Evolutionary conservation across 2,797 vertebrate species (phyloP).

Genomic region (Meda fulgida): DNA sequence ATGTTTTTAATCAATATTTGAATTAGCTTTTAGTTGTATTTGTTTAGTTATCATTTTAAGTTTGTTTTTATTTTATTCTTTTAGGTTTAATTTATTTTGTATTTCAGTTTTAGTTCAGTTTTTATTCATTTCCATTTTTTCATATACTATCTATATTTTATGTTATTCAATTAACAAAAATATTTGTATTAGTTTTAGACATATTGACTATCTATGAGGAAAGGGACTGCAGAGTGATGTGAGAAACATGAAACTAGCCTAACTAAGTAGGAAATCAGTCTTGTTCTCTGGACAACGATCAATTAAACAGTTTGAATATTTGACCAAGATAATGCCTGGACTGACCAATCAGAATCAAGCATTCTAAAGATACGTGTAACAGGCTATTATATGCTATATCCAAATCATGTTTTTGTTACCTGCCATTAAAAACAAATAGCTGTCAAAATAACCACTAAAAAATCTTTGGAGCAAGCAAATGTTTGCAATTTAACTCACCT

Average conservation of each 20-base stretch:
- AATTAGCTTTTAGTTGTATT: not conserved
- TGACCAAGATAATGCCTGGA: not conserved
- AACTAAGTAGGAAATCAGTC: not conserved
- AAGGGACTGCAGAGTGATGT: not conserved
- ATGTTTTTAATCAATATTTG: not conserved
- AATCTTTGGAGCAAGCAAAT: not conserved
- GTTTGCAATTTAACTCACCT: constrained; percentile 77
- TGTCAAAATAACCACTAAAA: not conserved
- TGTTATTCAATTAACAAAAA: not conserved
- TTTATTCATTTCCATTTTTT: not conserved
- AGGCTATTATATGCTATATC: no score
- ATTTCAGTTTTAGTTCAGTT: not conserved
- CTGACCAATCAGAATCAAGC: not conserved
- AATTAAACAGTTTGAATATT: not conserved
- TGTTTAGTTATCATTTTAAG: not conserved
- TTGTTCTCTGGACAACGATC: not conserved
- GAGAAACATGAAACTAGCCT: not conserved
- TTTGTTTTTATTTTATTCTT: not conserved
- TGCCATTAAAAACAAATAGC: not conserved
- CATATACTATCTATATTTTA: not conserved
- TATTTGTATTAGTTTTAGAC: not conserved
- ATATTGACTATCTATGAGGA: not conserved
- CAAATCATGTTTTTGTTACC: not conserved
- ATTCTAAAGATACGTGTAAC: not conserved
- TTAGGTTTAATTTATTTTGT: not conserved